Evolutionary conservation across 2,113 vertebrate species (phyloP).

Genomic region (Myodes glareolus): DNA sequence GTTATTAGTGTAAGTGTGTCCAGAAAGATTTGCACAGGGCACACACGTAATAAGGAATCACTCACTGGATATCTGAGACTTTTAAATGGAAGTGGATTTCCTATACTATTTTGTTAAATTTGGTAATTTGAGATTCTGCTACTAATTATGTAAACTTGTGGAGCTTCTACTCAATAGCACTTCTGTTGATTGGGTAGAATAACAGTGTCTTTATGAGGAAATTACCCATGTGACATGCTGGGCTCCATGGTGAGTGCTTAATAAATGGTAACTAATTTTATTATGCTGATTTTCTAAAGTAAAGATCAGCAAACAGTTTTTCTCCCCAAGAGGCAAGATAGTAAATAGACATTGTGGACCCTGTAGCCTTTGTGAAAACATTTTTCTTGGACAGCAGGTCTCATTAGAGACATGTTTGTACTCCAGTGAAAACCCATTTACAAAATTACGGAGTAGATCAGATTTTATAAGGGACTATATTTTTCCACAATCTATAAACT

Average conservation of each 20-base stretch:
- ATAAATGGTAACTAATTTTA: background rate
- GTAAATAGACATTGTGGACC: background rate
- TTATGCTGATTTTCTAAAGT: background rate
- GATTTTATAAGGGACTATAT: background rate
- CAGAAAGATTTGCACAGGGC: background rate
- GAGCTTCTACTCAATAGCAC: background rate
- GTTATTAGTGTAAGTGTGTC: background rate
- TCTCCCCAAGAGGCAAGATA: background rate
- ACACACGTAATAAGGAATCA: background rate
- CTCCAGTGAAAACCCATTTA: background rate
- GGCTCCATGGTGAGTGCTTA: background rate
- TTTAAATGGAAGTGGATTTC: background rate
- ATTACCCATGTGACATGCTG: background rate
- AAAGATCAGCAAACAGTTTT: background rate
- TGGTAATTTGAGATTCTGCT: background rate
- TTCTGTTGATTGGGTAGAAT: background rate
- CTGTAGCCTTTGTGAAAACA: background rate
- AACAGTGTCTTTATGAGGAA: background rate
- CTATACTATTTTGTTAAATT: conserved; percentile 15
- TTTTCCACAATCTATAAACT: background rate
- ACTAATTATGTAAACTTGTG: background rate
- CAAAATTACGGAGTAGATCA: background rate
- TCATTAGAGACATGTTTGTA: background rate
- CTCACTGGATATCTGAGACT: background rate
- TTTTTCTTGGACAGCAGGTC: background rate